Evolutionary conservation across 2,113 vertebrate species (phyloP).

Genomic region (Rhizomys pruinosus): DNA sequence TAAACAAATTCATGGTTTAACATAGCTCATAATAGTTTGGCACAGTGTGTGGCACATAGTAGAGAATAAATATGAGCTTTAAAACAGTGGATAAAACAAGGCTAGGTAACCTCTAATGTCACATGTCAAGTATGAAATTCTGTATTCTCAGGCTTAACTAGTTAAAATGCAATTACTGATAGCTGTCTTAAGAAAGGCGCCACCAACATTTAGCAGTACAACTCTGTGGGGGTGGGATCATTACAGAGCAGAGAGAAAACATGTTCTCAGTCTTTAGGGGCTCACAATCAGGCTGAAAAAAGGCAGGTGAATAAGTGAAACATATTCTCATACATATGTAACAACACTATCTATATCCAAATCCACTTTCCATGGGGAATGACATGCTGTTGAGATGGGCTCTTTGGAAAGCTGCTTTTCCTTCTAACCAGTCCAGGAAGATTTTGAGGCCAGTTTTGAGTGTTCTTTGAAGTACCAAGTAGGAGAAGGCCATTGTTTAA

Average conservation of each 20-base stretch:
- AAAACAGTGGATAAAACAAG: not conserved
- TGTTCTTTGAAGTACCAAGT: slow-evolving; percentile 48
- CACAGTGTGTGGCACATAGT: not conserved
- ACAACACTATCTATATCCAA: slow-evolving; percentile 77
- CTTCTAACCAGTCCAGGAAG: slow-evolving; percentile 51
- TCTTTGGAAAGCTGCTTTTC: slow-evolving; percentile 71
- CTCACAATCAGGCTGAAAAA: slow-evolving; percentile 76
- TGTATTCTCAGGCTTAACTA: not conserved
- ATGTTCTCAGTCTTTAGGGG: slow-evolving; percentile 73
- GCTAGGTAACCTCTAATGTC: not conserved
- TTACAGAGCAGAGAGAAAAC: slow-evolving; percentile 67
- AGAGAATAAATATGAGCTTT: slow-evolving; percentile 38
- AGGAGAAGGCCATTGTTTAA: slow-evolving; percentile 25
- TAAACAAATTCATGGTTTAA: not conserved
- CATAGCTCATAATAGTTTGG: not conserved
- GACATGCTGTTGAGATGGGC: slow-evolving; percentile 68
- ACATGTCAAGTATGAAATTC: slow-evolving; percentile 15
- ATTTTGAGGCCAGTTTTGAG: slow-evolving; percentile 56
- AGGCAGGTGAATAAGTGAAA: slow-evolving; percentile 81
- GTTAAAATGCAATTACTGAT: slow-evolving; percentile 21
- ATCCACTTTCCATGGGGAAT: slow-evolving; percentile 74
- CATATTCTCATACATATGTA: slow-evolving; percentile 82
- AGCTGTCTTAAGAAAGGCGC: slow-evolving; percentile 30
- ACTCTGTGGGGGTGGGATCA: slow-evolving; percentile 65
- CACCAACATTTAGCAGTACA: slow-evolving; percentile 49